Evolutionary conservation across 1,140 invertebrate species (phyloP), one percentile per base, ranked within the genome.

Genomic region (Drosophila lini): DNA sequence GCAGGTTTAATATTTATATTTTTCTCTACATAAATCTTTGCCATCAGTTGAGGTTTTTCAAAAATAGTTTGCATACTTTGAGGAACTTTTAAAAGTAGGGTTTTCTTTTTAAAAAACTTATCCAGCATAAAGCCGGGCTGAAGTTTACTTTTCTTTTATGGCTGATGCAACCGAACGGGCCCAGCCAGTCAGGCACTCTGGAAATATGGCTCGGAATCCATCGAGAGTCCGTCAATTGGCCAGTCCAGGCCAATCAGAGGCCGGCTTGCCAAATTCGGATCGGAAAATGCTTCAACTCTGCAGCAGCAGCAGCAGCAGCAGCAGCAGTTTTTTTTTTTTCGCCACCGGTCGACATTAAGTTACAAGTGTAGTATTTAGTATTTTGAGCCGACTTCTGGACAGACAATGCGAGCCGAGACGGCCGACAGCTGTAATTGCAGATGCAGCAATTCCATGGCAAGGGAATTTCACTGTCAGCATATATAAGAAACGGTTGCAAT

Each of bases 391-490:
- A 53, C 32, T 53, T 53, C 50, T 53, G 50, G 50, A 53, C 50
- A 36, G 50, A 53, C 48, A 34, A 19, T 19, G 50, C 50, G 42
- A 53, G 50, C 31, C 57, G 50, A 58, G 50, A 36, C 67, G 36
- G 68, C 28, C 53, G 40, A 55, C 64, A 59, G 40, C 74, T 80
- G 82, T 81, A 83, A 88, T 88, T 88, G 83, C 83, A 88, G 83
- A 88, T 83, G 83, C 84, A 88, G 83, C 83, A 78, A 83, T 86
- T 88, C 83, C 70, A 55, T 31, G 67, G 56, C 68, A 60, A 74
- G 74, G 70, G 77, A 89, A 88, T 84, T 88, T 88, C 82, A 80
- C 84, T 84, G 76, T 67, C 62, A 65, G 65, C 80, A 81, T 80
- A 78, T 89, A 88, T 86, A 88, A 89, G 80, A 88, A 80, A 89